Percentiles rank a stretch among this genome's conserved stretches.
Evolutionary conservation across 2,113 vertebrate genomes (phyloP).

Genomic region (Hystrix brachyura): DNA sequence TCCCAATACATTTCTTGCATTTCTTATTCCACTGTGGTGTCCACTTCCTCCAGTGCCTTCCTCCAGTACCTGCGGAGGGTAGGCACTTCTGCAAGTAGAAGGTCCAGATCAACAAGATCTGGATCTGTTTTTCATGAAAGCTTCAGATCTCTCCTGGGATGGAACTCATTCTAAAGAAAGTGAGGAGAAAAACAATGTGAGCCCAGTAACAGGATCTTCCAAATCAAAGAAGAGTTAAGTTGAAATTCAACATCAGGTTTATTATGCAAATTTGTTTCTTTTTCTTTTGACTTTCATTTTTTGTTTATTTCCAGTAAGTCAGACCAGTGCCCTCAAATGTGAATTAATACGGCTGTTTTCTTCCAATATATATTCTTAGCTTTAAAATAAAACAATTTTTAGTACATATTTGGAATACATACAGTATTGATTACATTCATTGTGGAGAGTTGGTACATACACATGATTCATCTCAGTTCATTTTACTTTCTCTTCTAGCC

Average conservation of each 20-base stretch:
- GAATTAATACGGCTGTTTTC: neutral
- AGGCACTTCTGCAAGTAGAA: neutral
- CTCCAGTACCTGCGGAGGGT: too few species aligned
- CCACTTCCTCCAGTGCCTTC: neutral
- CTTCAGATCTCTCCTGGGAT: neutral
- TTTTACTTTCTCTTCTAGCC: neutral
- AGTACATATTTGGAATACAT: neutral
- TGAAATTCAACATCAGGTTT: slow-evolving; percentile 1
- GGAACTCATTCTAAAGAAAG: slow-evolving; percentile 24
- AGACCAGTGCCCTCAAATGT: neutral
- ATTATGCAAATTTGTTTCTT: slow-evolving; percentile 20
- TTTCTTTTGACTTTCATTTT: neutral
- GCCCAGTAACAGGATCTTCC: slow-evolving; percentile 21
- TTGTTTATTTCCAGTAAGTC: neutral
- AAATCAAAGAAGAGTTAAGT: neutral
- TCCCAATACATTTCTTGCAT: neutral
- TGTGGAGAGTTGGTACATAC: neutral
- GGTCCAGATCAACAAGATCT: neutral
- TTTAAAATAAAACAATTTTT: neutral
- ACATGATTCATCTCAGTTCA: neutral
- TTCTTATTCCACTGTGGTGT: slow-evolving; percentile 30
- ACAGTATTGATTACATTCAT: neutral
- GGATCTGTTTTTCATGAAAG: neutral
- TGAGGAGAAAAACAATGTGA: neutral
- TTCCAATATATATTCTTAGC: neutral